phyloP scores from a whole-genome alignment of 2,888 invertebrate species.

The Norana najaformis region DNA sequence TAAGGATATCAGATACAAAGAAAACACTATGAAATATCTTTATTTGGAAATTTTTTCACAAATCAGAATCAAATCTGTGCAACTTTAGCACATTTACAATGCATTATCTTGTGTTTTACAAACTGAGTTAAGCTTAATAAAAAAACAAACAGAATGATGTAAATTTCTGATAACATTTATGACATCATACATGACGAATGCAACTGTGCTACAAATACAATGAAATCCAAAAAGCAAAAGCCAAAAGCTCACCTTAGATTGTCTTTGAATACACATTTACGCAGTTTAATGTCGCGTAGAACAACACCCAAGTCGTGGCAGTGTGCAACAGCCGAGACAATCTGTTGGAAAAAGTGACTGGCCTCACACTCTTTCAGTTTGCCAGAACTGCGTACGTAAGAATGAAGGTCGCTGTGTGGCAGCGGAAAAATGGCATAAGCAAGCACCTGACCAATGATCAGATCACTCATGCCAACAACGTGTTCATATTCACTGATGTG shows the following conservation, averaged over 20 bases:
- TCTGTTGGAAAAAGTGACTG: background rate
- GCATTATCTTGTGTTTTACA: no score
- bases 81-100: no score
- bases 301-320: constrained; percentile 21
- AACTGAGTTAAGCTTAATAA: no score
- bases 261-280: constrained; percentile 27
- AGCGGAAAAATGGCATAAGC: constrained; percentile 23
- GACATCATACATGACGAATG: background rate
- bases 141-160: background rate
- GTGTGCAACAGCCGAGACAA: constrained; percentile 15
- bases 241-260: constrained; percentile 14
- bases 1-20: no score
- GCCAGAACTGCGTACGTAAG: constrained; percentile 14
- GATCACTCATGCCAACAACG: background rate
- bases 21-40: no score
- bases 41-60: background rate
- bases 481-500: constrained; percentile 17
- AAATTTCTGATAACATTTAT: background rate
- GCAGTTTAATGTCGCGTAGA: constrained; percentile 24
- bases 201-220: background rate
- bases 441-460: constrained; percentile 7
- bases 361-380: constrained; percentile 26
- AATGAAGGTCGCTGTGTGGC: constrained; percentile 22
- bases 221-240: background rate
- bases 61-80: background rate